Base-by-base conservation (phyloP, 2,113 vertebrate genomes). In the Conger conger region DNA sequence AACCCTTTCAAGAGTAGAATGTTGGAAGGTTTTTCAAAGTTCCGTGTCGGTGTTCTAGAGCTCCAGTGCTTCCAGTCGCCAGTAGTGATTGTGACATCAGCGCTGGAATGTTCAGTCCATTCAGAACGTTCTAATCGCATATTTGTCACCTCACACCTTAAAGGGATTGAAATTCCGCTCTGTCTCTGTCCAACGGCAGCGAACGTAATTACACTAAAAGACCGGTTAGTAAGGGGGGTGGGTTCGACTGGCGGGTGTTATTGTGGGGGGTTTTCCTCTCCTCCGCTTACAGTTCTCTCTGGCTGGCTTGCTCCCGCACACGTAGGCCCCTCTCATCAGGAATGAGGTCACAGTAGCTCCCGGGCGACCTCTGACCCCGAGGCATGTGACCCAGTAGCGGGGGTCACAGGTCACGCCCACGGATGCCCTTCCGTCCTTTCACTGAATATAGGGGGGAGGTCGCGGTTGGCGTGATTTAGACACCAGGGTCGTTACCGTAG, bases 141-240 rank as follows among this genome's bases (percentile, higher is more conserved):
- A 42, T 42, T 42, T 42, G 40, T 42, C 3, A 42, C 8, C 40
- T 42, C 40, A 42, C 40, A 42, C 40, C 40, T 42, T 42, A 42
- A 42, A 42, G 40, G 40, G 40, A 3, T 42, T 42, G 8, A 42
- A 42, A 42, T 42, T 42, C 40, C 40, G 8, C 40, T 8, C 40
- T 8, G 8, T 42, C 76, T 0, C 20, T 83, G 85, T 84, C 80
- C 85, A 83, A 86, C 83, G 81, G 86, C 83, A 84, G 87, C 83
- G 63, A 81, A 87, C 86, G 85, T 45, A 83, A 88, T 86, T 90
- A 88, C 89, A 89, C 87, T 84, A 86, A 87, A 89, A 79, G 88
- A 84, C 45, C 83, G 85, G 1, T 81, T 86, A 90, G 86, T 73
- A 73, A 73, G 27, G 27, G n/a, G 0, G 4, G 23, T n/a, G n/a